Evolutionary conservation across 2,888 invertebrate species (phyloP).

Genomic region (Melinaea menophilus): DNA sequence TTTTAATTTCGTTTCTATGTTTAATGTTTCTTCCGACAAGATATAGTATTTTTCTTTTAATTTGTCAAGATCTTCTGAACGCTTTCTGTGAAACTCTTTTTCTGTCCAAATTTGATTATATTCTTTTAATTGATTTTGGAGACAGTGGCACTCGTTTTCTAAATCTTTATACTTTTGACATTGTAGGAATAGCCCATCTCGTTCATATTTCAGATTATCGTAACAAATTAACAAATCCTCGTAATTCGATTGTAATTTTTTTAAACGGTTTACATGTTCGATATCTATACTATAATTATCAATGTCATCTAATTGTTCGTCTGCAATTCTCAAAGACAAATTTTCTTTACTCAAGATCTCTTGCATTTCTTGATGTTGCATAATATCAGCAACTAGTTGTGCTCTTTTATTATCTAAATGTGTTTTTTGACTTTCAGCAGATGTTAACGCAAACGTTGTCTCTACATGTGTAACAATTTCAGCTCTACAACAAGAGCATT

Average conservation of each 20-base stretch:
- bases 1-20: constrained; percentile 59
- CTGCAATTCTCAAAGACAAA: constrained; percentile 34
- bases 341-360: constrained; percentile 58
- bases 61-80: constrained; percentile 58
- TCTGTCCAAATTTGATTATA: constrained; percentile 65
- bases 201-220: constrained; percentile 62
- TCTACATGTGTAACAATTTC: constrained; percentile 48
- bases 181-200: constrained; percentile 47
- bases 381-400: constrained; percentile 67
- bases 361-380: constrained; percentile 67
- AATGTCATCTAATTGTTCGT: constrained; percentile 40
- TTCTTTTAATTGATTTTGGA: constrained; percentile 54
- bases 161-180: constrained; percentile 56
- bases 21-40: constrained; percentile 60
- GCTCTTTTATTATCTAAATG: constrained; percentile 57
- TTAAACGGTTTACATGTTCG: constrained; percentile 60
- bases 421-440: constrained; percentile 42
- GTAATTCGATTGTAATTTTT: constrained; percentile 60
- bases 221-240: constrained; percentile 61
- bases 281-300: constrained; percentile 51
- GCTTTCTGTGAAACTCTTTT: constrained; percentile 62
- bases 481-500: constrained; percentile 56
- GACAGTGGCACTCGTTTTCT: constrained; percentile 52
- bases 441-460: constrained; percentile 49
- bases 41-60: constrained; percentile 64